Percentiles rank a stretch among this genome's conserved stretches.
Conservation (phyloP, 1,140 invertebrate species). For the Formica selysi region DNA sequence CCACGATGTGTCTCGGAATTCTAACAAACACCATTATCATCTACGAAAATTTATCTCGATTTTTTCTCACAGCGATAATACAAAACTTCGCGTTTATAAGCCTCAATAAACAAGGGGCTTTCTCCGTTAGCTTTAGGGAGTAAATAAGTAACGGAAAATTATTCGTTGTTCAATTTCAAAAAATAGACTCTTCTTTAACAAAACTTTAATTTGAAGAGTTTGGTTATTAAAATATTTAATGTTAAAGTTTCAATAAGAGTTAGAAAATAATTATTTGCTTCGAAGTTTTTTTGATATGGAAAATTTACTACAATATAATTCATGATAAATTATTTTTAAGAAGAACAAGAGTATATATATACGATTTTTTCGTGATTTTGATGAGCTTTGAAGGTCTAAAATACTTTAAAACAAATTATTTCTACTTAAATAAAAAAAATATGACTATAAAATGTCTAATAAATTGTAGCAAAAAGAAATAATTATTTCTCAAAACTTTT, state of each 20-base stretch:
- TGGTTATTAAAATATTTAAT: background rate
- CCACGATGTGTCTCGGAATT: background rate
- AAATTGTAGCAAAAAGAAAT: too few relatives aligned
- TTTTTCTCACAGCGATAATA: background rate
- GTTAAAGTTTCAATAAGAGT: background rate
- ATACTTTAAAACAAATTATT: too few relatives aligned
- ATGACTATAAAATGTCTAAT: too few relatives aligned
- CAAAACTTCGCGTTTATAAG: background rate
- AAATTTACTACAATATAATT: background rate
- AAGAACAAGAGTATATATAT: too few relatives aligned
- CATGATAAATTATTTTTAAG: too few relatives aligned
- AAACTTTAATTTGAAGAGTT: background rate
- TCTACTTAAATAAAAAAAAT: too few relatives aligned
- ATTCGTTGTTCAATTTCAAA: background rate
- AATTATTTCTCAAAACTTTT: background rate
- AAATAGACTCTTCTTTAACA: too few relatives aligned
- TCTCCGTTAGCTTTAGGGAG: background rate
- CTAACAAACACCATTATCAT: background rate
- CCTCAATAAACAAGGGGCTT: background rate
- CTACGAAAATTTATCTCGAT: background rate
- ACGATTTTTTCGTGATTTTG: too few relatives aligned
- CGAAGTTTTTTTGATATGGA: background rate
- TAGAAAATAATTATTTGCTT: background rate
- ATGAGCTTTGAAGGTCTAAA: too few relatives aligned
- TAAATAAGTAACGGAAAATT: conserved; percentile 14